These are phyloP conservation scores for Pelodiscus sinensis DNA, from an alignment of 2,113 vertebrate species.

Conservation along the genomic window DNA sequence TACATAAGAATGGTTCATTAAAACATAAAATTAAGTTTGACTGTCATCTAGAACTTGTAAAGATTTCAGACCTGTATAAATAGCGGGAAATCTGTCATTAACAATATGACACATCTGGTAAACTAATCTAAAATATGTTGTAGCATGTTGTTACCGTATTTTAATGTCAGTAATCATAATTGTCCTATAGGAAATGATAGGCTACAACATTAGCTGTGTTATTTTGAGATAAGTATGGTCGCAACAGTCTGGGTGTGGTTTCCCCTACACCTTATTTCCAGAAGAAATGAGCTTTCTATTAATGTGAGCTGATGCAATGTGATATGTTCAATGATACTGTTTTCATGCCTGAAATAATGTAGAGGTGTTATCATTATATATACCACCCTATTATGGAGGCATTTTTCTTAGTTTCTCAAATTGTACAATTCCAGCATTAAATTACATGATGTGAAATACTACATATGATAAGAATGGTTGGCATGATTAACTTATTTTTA, in stretches of 20 bases:
- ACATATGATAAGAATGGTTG: neutral
- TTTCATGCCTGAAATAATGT: neutral
- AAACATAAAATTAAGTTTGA: neutral
- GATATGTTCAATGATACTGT: neutral
- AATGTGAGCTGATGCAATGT: neutral
- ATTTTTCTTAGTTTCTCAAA: neutral
- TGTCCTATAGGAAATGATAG: neutral
- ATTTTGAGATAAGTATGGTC: neutral
- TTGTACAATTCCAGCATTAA: neutral
- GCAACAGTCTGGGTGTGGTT: neutral
- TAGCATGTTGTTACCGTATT: neutral
- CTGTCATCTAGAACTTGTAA: neutral
- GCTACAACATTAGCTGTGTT: neutral
- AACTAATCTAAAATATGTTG: neutral
- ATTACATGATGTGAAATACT: slow-evolving; percentile 35
- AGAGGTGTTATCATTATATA: neutral
- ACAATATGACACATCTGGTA: neutral
- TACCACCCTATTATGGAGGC: neutral
- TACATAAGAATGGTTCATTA: neutral
- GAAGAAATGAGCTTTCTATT: neutral
- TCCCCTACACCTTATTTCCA: neutral
- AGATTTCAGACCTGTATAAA: neutral
- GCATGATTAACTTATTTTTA: slow-evolving; percentile 30
- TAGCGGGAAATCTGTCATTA: neutral
- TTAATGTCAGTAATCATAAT: neutral